Evolutionary conservation across 2,797 vertebrate species (phyloP), one percentile per base, ranked within the genome.

Genomic region (Sparus aurata): DNA sequence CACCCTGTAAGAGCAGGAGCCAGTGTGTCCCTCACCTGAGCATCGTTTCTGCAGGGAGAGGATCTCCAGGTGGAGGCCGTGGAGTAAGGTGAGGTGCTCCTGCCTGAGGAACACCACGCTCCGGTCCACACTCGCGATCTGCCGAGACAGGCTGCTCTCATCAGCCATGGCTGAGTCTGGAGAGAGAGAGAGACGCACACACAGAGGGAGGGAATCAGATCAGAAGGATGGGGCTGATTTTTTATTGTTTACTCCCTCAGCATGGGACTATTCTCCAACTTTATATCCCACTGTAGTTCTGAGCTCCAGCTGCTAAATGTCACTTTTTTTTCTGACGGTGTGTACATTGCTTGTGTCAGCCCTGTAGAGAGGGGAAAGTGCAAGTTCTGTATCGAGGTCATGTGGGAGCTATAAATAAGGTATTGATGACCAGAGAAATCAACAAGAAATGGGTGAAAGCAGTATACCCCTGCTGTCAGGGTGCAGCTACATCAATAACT

Each of bases 41-140:
- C 98, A 99, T 90, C 97, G 96, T 85, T 98, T 99, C 95, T 99
- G 98, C 90, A 99, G 80, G 81, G 96, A 96, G 17, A 98, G 95
- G 93, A 99, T 97, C 93, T 99, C 98, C 93, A 98, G 94, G 92
- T 99, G 98, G 85, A 99, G 95, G 85, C 96, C 97, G 0, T 97
- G 96, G 27, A 99, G 96, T 81, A 99, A 77, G 55, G 97, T 95
- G 89, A 98, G 95, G 91, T 99, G 98, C 90, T 99, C 97, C 91
- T 98, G 97, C 78, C 97, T 96, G 81, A 99, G 95, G 93, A 99
- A 99, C 12, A 96, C 86, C 27, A 97, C 93, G 93, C 97, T 98
- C 80, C 97, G 95, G 93, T 99, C 97, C 91, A 98, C 96, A 0
- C 96, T 96, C 93, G 97, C 95, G 52, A 99, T 94, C 95, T 99